These are phyloP conservation scores for Dipodomys ordii DNA, from an alignment of 2,113 vertebrate genomes.

Conservation along the genomic window DNA sequence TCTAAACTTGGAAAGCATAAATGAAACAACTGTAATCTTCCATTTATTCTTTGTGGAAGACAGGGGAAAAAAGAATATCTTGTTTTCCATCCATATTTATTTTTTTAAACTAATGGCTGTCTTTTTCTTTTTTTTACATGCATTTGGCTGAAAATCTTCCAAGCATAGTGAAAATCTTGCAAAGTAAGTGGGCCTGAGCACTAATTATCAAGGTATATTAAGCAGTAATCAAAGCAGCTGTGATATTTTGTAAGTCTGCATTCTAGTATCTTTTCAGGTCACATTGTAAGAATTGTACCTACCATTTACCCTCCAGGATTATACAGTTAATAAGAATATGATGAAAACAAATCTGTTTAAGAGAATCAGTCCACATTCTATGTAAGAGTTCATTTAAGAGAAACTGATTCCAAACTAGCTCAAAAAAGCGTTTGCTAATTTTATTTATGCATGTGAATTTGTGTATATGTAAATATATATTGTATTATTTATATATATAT, in stretches of 20 bases:
- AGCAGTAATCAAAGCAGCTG: neutral
- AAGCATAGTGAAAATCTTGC: neutral
- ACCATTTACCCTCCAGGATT: neutral
- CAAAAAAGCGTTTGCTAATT: neutral
- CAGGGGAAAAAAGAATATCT: neutral
- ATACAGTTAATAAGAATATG: neutral
- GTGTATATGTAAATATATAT: neutral
- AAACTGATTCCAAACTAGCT: neutral
- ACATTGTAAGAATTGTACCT: neutral
- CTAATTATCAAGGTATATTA: neutral
- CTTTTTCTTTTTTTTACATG: neutral
- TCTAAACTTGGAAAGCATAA: neutral
- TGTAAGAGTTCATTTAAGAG: neutral
- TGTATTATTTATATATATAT: neutral
- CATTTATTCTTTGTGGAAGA: neutral
- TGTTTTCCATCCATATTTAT: neutral
- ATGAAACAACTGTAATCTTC: too few species aligned
- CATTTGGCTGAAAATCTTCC: neutral
- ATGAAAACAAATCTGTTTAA: neutral
- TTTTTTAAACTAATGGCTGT: neutral
- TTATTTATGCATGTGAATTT: neutral
- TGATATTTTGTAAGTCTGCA: neutral
- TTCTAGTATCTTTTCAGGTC: neutral
- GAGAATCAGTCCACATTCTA: neutral
- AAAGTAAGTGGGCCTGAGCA: neutral